Percentiles rank a stretch among this genome's conserved stretches.
Evolutionary conservation across 2,113 vertebrate genomes (phyloP).

Genomic region (Orcinus orca): DNA sequence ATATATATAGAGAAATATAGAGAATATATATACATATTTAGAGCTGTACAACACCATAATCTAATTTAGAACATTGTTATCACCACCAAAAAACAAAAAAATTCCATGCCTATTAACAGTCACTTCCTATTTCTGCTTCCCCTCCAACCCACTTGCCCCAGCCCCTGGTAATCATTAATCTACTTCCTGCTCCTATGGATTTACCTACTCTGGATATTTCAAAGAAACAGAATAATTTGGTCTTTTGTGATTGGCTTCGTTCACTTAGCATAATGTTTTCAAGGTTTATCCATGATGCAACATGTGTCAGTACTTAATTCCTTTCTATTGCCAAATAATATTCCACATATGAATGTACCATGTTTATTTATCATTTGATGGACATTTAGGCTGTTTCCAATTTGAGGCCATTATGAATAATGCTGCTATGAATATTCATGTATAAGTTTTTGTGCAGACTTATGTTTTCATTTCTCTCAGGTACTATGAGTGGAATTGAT

Average conservation of each 20-base stretch:
- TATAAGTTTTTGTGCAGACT: neutral
- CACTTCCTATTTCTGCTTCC: neutral
- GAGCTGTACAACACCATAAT: neutral
- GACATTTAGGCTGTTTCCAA: neutral
- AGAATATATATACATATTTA: neutral
- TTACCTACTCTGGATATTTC: neutral
- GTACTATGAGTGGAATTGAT: neutral
- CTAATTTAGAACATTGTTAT: neutral
- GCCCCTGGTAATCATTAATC: neutral
- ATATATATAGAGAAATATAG: neutral
- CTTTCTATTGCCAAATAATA: neutral
- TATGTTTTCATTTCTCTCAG: neutral
- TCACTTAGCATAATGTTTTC: neutral
- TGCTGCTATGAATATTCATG: neutral
- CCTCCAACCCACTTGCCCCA: neutral
- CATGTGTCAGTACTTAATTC: neutral
- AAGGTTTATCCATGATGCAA: neutral
- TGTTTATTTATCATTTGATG: neutral
- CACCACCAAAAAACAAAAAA: neutral
- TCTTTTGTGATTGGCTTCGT: neutral
- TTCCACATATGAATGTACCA: neutral
- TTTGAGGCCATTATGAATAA: neutral
- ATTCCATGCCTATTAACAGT: neutral
- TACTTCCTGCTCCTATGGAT: neutral
- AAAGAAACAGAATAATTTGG: neutral